phyloP scores from a whole-genome alignment of 2,888 invertebrate species.

The Plebejus anna region DNA sequence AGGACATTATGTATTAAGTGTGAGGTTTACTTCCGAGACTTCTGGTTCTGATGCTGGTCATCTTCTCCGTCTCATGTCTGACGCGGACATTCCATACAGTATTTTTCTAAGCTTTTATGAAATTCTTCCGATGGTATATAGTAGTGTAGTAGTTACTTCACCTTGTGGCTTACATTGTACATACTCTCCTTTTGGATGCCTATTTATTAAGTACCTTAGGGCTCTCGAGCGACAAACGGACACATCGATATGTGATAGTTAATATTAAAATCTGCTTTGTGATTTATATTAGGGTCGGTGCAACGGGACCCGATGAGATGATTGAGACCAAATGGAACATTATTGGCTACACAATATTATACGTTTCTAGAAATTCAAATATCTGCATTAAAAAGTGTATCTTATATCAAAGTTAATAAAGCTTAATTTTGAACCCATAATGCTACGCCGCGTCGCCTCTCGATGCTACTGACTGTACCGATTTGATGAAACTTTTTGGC shows the following conservation, averaged over 20 bases:
- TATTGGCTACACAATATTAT: too few relatives aligned
- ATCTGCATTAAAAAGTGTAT: background rate
- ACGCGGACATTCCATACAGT: conserved; percentile 73
- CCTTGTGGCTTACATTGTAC: conserved; percentile 28
- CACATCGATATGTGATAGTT: conserved; percentile 16
- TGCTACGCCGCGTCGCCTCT: background rate
- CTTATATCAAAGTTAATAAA: background rate
- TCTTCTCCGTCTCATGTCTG: conserved; percentile 55
- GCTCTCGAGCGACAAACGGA: background rate
- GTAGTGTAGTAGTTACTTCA: conserved; percentile 37
- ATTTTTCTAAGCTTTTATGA: conserved; percentile 63
- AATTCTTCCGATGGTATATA: conserved; percentile 47
- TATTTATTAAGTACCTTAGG: conserved; percentile 16
- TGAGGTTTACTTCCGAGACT: conserved; percentile 48
- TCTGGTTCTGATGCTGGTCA: conserved; percentile 63
- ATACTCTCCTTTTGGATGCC: conserved; percentile 17
- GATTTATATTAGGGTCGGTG: background rate
- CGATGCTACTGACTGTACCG: background rate
- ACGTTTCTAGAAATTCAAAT: too few relatives aligned
- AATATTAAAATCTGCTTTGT: conserved; percentile 12
- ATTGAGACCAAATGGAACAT: background rate
- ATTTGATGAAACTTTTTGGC: conserved; percentile 2
- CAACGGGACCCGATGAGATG: background rate
- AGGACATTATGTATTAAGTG: conserved; percentile 69
- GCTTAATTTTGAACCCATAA: background rate